Base-by-base conservation (phyloP, 2,113 vertebrate species). In the Silurus asotus region DNA sequence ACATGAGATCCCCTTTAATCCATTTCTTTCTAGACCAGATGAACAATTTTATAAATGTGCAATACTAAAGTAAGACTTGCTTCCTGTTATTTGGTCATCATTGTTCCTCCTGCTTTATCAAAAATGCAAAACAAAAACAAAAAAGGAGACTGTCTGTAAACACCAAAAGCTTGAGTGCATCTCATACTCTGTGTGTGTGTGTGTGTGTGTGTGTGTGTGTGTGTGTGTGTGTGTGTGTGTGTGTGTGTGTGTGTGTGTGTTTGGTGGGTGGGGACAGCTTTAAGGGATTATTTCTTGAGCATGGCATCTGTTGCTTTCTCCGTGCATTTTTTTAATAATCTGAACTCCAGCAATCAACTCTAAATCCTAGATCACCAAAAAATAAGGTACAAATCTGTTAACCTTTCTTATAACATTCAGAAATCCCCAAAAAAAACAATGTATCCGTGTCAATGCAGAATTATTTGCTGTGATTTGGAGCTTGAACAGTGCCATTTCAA, bases 211-310 rank as follows among this genome's bases (percentile, higher is more conserved):
- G 49, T 82, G 80, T 65, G 79, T 81, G 37, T 83, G 59, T 69
- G 62, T 15, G 56, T 83, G 82, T 75, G 87, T 65, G 72, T 85
- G 4, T 51, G n/a, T 74, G 82, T 37, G 65, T 86, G 89, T 84
- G 86, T 77, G 89, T 81, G 72, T 85, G 4, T 51, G n/a, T 74
- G 82, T 37, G 65, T 86, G 89, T 84, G 86, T 77, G 89, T 81
- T 75, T 48, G 82, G 84, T 80, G 84, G 90, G 45, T 6, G 56
- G 13, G 6, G 65, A 70, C 86, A 88, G 93, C 91, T 93, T 94
- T 94, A 93, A 93, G 85, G 92, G 93, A 93, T 95, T 95, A 93
- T 92, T 93, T 91, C 72, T 90, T 88, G 88, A 11, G 84, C 13
- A 85, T 83, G 90, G 92, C 93, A 94, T 94, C 94, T 95, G 94